Conservation (phyloP, 1,140 invertebrate species). For the Gerris buenoi region DNA sequence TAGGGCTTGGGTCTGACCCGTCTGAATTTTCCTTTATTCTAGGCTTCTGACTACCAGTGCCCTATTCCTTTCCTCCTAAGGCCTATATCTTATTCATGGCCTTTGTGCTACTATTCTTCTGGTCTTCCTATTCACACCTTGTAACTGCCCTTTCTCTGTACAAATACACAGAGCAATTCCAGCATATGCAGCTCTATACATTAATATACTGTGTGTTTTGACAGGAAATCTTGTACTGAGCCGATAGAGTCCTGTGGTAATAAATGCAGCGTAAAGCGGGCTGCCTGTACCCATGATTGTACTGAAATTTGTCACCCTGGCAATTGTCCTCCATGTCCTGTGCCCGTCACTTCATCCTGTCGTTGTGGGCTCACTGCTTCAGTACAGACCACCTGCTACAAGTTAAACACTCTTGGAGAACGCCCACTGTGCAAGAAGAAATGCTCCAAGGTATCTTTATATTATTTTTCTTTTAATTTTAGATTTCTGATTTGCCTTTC, state of each 20-base stretch:
- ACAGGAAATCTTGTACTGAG: not conserved
- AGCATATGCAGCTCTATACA: no score
- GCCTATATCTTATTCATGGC: no score
- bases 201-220: not conserved
- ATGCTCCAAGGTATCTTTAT: slow-evolving; percentile 80
- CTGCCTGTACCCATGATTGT: slow-evolving; percentile 50
- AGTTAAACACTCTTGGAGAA: slow-evolving; percentile 49
- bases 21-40: no score
- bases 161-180: no score
- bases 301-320: slow-evolving; percentile 59
- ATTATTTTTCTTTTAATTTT: no score
- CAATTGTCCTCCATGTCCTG: slow-evolving; percentile 64
- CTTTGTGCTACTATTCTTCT: no score
- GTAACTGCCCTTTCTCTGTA: no score
- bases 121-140: no score
- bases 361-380: slow-evolving; percentile 75
- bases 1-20: no score
- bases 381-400: slow-evolving; percentile 61
- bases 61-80: no score
- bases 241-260: not conserved
- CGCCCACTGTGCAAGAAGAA: slow-evolving; percentile 69
- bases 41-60: no score
- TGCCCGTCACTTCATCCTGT: slow-evolving; percentile 62
- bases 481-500: no score
- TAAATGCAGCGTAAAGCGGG: not conserved